These are phyloP conservation scores for Yponomeuta cagnagella DNA, from an alignment of 2,888 invertebrate species.

Conservation along the genomic window DNA sequence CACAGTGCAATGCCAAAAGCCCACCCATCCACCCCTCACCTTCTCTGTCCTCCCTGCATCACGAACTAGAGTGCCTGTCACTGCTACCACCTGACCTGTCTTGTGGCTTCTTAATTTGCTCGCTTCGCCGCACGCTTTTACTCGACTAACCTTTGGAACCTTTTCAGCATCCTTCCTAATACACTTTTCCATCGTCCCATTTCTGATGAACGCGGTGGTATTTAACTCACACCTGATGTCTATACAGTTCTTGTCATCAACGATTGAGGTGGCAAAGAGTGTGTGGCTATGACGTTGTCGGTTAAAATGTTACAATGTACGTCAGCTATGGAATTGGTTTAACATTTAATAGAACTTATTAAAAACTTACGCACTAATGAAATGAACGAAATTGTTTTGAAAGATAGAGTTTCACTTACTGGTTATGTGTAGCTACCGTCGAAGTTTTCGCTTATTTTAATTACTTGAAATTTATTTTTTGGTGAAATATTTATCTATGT, in stretches of 20 bases:
- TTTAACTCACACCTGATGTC: no score
- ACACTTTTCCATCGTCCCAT: constrained; percentile 36
- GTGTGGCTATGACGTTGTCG: no score
- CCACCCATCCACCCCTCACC: constrained; percentile 29
- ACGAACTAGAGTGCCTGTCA: constrained; percentile 43
- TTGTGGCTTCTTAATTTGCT: constrained; percentile 62
- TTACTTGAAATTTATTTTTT: no score
- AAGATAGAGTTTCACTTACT: neutral
- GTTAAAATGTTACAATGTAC: no score
- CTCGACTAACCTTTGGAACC: constrained; percentile 67
- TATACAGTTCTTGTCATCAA: no score
- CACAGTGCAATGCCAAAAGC: constrained; percentile 19
- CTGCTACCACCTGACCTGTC: constrained; percentile 51
- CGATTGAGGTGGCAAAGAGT: no score
- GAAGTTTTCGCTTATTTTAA: no score
- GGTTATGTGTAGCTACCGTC: no score
- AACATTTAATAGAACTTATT: neutral
- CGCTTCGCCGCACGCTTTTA: constrained; percentile 66
- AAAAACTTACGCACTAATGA: neutral
- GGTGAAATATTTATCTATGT: no score
- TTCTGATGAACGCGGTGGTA: no score
- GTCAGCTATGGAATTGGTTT: neutral
- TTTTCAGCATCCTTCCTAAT: constrained; percentile 69
- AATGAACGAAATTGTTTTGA: neutral
- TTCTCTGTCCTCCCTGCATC: constrained; percentile 19